phyloP scores from a whole-genome alignment of 2,888 invertebrate species.

The Trachelus iudaicus region DNA sequence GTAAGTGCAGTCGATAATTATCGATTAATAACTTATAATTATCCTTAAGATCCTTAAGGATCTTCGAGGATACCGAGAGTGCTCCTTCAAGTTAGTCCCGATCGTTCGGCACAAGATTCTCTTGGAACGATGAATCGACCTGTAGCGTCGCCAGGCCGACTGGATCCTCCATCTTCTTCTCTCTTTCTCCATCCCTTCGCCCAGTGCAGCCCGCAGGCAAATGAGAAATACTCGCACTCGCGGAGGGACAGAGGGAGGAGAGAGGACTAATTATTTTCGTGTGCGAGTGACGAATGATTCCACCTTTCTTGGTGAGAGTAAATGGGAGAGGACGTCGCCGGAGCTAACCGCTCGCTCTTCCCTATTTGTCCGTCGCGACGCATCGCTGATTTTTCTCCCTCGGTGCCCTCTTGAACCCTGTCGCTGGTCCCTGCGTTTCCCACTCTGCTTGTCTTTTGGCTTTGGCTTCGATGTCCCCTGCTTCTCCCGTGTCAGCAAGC shows the following conservation, averaged over 20 bases:
- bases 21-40: too few species aligned
- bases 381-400: constrained; percentile 7
- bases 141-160: not conserved
- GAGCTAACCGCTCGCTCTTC: constrained; percentile 18
- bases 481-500: not conserved
- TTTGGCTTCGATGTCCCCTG: not conserved
- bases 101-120: not conserved
- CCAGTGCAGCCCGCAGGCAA: not conserved
- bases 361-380: constrained; percentile 21
- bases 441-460: not conserved
- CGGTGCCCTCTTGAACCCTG: not conserved
- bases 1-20: constrained; percentile 45
- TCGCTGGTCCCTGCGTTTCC: too few species aligned
- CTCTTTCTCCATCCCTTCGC: not conserved
- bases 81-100: not conserved
- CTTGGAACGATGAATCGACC: not conserved
- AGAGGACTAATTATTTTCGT: constrained; percentile 31
- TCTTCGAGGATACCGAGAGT: too few species aligned
- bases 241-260: constrained; percentile 6
- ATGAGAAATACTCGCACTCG: constrained; percentile 14
- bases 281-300: constrained; percentile 29
- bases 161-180: not conserved
- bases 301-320: constrained; percentile 23
- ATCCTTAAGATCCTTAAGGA: too few species aligned
- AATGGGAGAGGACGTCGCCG: not conserved